Evolutionary conservation across 1,140 invertebrate genomes (phyloP).

Genomic region (Heliothis virescens): DNA sequence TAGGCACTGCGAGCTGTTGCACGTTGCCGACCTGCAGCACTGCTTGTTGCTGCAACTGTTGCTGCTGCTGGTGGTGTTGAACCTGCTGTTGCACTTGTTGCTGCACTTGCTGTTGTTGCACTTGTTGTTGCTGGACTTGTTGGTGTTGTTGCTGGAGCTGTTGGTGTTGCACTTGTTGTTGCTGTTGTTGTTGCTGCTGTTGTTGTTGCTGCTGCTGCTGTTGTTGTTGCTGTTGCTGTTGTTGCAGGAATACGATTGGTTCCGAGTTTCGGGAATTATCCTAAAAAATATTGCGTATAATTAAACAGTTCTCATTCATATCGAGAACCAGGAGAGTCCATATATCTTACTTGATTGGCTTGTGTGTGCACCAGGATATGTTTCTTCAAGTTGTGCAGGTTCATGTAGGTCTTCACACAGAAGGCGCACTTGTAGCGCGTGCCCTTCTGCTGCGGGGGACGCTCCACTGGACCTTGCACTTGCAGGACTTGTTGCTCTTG

Average conservation of each 20-base stretch:
- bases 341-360: constrained; percentile 55
- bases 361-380: constrained; percentile 87
- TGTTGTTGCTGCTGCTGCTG: constrained; percentile 53
- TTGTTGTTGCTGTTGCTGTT: constrained; percentile 63
- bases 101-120: constrained; percentile 72
- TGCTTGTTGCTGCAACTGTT: constrained; percentile 72
- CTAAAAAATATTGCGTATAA: neutral
- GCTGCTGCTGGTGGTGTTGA: constrained; percentile 67
- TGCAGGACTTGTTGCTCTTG: constrained; percentile 41
- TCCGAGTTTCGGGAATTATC: constrained; percentile 16
- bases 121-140: constrained; percentile 63
- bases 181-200: constrained; percentile 25
- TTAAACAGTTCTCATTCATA: too few relatives aligned
- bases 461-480: constrained; percentile 43
- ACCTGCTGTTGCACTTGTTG: constrained; percentile 66
- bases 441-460: constrained; percentile 56
- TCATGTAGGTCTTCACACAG: constrained; percentile 93
- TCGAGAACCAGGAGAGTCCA: too few relatives aligned
- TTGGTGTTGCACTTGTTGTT: constrained; percentile 40
- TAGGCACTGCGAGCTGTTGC: constrained; percentile 80
- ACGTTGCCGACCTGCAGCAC: constrained; percentile 78
- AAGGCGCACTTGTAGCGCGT: constrained; percentile 91
- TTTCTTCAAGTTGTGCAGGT: constrained; percentile 92
- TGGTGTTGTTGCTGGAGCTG: constrained; percentile 62
- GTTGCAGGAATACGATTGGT: constrained; percentile 48